Conservation (phyloP, 2,888 invertebrate species). For the Drosophila phalerata region DNA sequence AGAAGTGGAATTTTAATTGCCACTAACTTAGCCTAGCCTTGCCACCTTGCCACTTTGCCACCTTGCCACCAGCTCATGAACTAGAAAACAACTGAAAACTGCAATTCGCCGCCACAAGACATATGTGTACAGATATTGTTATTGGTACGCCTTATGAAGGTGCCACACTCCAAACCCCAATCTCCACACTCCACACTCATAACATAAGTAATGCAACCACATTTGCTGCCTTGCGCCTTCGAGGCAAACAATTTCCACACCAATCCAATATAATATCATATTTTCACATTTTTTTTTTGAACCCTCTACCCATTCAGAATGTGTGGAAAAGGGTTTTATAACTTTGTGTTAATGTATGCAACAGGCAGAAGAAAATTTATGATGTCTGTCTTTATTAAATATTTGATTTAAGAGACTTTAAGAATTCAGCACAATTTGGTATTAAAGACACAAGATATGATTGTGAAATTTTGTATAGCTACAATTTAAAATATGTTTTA, state of each 20-base stretch:
- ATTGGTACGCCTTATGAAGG: conserved; percentile 55
- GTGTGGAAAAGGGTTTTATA: not conserved
- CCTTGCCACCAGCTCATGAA: conserved; percentile 38
- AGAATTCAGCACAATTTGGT: too few relatives aligned
- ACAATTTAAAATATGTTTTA: too few relatives aligned
- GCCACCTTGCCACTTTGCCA: conserved; percentile 11
- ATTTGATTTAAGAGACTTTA: too few relatives aligned
- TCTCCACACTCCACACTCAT: conserved; percentile 58
- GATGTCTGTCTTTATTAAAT: too few relatives aligned
- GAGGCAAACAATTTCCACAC: conserved; percentile 74
- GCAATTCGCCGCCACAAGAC: conserved; percentile 21
- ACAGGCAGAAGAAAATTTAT: too few relatives aligned
- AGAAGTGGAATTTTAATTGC: conserved; percentile 75
- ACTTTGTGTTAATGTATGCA: too few relatives aligned
- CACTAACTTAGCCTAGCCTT: conserved; percentile 50
- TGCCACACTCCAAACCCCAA: conserved; percentile 64
- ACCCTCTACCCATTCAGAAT: not conserved
- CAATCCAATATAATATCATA: conserved; percentile 45
- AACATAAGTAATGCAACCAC: conserved; percentile 44
- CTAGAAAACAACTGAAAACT: conserved; percentile 57
- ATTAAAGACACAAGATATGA: too few relatives aligned
- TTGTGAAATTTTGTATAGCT: too few relatives aligned
- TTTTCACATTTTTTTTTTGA: not conserved
- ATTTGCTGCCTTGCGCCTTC: conserved; percentile 41
- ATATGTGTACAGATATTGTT: conserved; percentile 65